phyloP scores from a whole-genome alignment of 2,797 vertebrate species.

The Silurus aristotelis region DNA sequence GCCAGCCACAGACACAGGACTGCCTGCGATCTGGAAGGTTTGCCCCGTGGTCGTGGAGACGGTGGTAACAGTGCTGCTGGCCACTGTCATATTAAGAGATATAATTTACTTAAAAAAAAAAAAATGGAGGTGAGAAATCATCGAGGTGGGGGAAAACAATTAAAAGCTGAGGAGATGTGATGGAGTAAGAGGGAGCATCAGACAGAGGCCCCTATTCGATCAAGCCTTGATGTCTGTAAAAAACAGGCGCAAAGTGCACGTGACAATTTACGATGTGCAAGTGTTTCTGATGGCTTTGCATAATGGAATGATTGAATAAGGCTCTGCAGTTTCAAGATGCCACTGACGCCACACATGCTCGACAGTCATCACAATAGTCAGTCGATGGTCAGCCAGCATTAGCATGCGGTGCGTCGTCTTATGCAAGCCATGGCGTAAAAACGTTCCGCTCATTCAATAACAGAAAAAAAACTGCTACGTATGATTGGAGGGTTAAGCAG shows the following conservation, averaged over 20 bases:
- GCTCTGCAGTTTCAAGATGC: slow-evolving; percentile 6
- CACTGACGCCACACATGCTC: slow-evolving; percentile 2
- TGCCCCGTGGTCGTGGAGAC: slow-evolving; percentile 88
- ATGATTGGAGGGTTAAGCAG: slow-evolving; percentile 28
- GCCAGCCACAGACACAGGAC: slow-evolving; percentile 86
- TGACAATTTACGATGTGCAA: not conserved
- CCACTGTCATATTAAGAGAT: slow-evolving; percentile 65
- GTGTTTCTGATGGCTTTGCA: not conserved
- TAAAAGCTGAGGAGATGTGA: not conserved
- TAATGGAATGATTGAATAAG: slow-evolving; percentile 20
- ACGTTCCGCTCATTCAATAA: slow-evolving; percentile 29
- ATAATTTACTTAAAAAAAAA: not conserved
- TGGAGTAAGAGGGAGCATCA: not conserved
- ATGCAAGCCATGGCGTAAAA: slow-evolving; percentile 28
- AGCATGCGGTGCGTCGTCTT: slow-evolving; percentile 24
- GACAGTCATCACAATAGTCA: slow-evolving; percentile 20
- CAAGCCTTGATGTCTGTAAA: not conserved
- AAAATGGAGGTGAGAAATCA: not conserved
- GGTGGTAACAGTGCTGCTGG: slow-evolving; percentile 82
- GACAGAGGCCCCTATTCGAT: slow-evolving; percentile 22
- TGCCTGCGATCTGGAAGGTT: slow-evolving; percentile 96
- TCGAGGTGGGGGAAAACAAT: not conserved
- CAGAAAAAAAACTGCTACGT: slow-evolving; percentile 2
- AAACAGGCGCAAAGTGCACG: not conserved
- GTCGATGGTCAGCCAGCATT: slow-evolving; percentile 12